Evolutionary conservation across 2,888 invertebrate genomes (phyloP).

Genomic region (Lagria hirta): DNA sequence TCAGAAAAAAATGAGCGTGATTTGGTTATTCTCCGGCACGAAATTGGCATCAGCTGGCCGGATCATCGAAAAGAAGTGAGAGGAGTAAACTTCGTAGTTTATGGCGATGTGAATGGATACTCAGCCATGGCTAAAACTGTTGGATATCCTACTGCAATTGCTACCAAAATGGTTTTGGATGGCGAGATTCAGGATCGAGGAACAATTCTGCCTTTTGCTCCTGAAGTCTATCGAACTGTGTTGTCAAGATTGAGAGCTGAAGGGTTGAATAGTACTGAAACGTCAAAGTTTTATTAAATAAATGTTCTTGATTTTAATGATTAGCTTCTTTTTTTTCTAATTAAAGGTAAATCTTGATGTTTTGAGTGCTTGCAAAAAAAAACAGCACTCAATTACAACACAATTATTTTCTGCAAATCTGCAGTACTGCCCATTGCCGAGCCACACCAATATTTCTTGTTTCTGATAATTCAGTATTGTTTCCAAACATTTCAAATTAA

Average conservation of each 20-base stretch:
- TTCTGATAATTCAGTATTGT: too few relatives aligned
- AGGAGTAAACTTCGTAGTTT: constrained; percentile 84
- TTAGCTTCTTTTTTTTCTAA: too few relatives aligned
- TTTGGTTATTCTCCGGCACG: constrained; percentile 90
- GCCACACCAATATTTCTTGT: too few relatives aligned
- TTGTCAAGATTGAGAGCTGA: constrained; percentile 82
- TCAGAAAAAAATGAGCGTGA: constrained; percentile 80
- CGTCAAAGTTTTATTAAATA: constrained; percentile 57
- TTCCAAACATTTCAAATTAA: too few relatives aligned
- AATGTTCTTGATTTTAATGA: background rate
- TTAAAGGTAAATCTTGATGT: too few relatives aligned
- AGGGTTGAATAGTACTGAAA: constrained; percentile 74
- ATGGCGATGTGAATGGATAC: constrained; percentile 78
- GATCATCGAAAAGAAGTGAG: constrained; percentile 80
- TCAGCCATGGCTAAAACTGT: constrained; percentile 97
- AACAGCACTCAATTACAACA: background rate
- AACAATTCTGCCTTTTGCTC: constrained; percentile 86
- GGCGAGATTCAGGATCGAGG: constrained; percentile 97
- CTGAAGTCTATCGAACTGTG: constrained; percentile 91
- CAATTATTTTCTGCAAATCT: too few relatives aligned
- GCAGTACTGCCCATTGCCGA: too few relatives aligned
- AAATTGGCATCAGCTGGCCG: constrained; percentile 90
- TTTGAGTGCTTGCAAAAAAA: background rate
- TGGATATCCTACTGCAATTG: constrained; percentile 92
- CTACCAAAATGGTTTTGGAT: constrained; percentile 95